A percentile compares a stretch with the other conserved stretches of the same genome.
phyloP scores from a whole-genome alignment of 2,113 vertebrate genomes.

The Tupaia chinensis region DNA sequence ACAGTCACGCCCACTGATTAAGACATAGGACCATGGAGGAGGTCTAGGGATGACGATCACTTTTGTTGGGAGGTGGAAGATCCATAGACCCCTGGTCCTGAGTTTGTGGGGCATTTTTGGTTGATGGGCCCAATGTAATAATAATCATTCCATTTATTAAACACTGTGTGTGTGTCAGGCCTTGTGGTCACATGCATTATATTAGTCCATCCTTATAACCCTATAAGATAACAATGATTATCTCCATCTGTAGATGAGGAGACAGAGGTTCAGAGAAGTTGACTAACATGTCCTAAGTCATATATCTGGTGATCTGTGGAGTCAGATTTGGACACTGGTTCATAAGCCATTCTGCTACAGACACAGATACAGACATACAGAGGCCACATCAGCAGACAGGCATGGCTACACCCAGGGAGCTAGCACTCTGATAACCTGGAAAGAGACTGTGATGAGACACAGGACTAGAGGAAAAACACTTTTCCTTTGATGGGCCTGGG shows the following conservation, averaged over 20 bases:
- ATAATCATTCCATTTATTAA: background rate
- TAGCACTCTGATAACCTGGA: background rate
- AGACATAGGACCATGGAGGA: background rate
- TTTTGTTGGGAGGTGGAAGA: background rate
- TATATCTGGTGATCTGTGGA: background rate
- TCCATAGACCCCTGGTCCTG: background rate
- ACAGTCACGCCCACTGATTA: background rate
- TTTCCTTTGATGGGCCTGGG: background rate
- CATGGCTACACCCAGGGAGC: background rate
- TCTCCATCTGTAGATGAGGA: slow-evolving; percentile 16
- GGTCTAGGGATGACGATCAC: background rate
- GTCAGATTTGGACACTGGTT: background rate
- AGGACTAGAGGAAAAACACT: too few species aligned
- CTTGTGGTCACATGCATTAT: background rate
- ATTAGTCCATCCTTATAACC: background rate
- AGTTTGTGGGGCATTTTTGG: background rate
- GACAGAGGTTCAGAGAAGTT: background rate
- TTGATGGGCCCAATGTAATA: background rate
- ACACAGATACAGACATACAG: background rate
- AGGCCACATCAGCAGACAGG: accelerated
- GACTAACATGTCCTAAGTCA: background rate
- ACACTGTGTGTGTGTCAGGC: background rate
- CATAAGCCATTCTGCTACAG: background rate
- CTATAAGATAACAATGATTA: background rate
- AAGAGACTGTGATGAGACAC: background rate